Base-by-base conservation (phyloP, 2,797 vertebrate genomes). In the Takifugu rubripes region DNA sequence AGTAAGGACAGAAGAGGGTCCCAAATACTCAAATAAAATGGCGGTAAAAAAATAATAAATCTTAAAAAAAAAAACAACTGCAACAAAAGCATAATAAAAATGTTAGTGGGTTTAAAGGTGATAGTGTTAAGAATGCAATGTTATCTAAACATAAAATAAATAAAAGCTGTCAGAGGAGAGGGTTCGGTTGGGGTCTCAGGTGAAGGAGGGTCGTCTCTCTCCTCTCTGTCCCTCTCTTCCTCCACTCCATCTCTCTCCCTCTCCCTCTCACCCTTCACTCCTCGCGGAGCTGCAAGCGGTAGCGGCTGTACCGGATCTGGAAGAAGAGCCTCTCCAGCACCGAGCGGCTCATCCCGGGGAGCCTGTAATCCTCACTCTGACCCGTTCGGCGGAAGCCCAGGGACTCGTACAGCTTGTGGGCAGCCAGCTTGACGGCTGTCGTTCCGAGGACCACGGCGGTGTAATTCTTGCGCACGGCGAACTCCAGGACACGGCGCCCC, bases 381-480 rank as follows among this genome's bases (percentile, higher is more conserved):
- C 94, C 93, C 74, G 93, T 90, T 59, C 93, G 94, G 84, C 95
- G 94, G 92, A 99, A 99, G 54, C 97, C 97, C 87, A 99, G 92
- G 6, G 97, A 99, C 89, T 99, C 96, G 6, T 99, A 99, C 79
- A 99, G 93, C 94, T 92, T 98, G 92, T 99, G 97, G 74, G 97
- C 97, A 0, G 97, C 97, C 92, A 97, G 78, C 89, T 99, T 99
- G 74, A 99, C 96, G 0, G 97, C 97, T 0, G 97, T 99, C 40
- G 97, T 98, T 64, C 97, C 96, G 66, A 99, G 87, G 71, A 99
- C 94, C 5, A 99, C 94, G 0, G 96, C 95, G 0, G 97, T 94
- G 79, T 95, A 98, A 91, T 96, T 93, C 92, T 97, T 96, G 79
- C 95, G 85, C 86, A 99, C 54, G 5, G 97, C 96, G 1, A 97